These are phyloP conservation scores for Pachyrhynchus sulphureomaculatus DNA, from an alignment of 1,140 invertebrate genomes.

Conservation along the genomic window DNA sequence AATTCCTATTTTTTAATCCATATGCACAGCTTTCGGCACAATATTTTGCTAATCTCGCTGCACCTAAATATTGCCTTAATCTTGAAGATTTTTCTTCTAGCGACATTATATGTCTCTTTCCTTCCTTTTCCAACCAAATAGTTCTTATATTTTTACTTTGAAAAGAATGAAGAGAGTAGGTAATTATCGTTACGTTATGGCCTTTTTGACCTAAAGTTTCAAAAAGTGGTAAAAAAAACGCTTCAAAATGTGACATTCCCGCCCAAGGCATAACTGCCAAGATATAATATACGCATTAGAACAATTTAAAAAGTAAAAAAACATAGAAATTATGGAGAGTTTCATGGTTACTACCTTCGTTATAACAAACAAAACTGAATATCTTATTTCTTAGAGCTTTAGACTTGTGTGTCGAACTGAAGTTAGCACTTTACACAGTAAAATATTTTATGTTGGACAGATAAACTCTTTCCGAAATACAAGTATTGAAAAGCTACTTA, in stretches of 20 bases:
- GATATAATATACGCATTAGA: constrained; percentile 50
- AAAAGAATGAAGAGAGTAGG: constrained; percentile 28
- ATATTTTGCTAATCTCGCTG: too few species aligned
- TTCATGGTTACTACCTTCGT: too few species aligned
- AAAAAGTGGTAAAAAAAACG: constrained; percentile 63
- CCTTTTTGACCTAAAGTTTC: constrained; percentile 63
- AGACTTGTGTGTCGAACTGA: too few species aligned
- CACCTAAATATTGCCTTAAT: too few species aligned
- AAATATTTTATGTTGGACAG: too few species aligned
- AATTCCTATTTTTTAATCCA: background rate
- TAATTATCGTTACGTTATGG: constrained; percentile 66
- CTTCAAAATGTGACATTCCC: constrained; percentile 71
- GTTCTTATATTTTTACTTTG: constrained; percentile 28
- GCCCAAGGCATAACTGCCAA: constrained; percentile 66
- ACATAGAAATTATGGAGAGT: background rate
- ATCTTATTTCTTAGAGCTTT: too few species aligned
- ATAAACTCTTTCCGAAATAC: too few species aligned
- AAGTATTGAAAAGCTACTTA: too few species aligned
- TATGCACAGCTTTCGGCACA: background rate
- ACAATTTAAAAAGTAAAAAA: background rate
- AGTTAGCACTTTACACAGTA: too few species aligned
- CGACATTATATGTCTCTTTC: background rate
- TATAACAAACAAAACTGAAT: too few species aligned
- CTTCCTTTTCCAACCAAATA: constrained; percentile 2
- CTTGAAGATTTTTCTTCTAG: background rate